A percentile compares a stretch with the other conserved stretches of the same genome.
phyloP scores from a whole-genome alignment of 92 coral and sea anemone species.

The Palythoa caribaeorum region DNA sequence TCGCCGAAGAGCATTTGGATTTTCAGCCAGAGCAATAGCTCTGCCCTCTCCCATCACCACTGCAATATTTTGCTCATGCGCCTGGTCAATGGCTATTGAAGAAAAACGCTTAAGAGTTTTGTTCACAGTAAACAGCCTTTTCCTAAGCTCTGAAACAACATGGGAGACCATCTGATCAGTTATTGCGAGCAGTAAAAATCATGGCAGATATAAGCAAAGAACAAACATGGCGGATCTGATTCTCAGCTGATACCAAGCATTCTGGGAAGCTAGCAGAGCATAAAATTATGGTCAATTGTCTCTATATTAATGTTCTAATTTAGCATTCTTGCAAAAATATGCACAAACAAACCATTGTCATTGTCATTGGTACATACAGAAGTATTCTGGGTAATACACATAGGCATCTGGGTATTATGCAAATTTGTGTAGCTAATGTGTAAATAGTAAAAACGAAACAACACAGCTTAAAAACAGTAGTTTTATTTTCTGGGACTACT shows the following conservation, averaged over 20 bases:
- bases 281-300: too few species aligned
- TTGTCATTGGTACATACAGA: too few species aligned
- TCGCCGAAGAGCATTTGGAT: slow-evolving; percentile 62
- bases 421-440: background rate
- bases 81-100: slow-evolving; percentile 73
- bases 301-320: too few species aligned
- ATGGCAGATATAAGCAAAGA: slow-evolving; percentile 45
- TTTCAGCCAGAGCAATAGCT: slow-evolving; percentile 68
- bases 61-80: slow-evolving; percentile 71
- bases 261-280: slow-evolving; percentile 23
- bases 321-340: too few species aligned
- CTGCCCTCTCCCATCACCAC: slow-evolving; percentile 74
- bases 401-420: background rate
- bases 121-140: slow-evolving; percentile 57
- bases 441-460: slow-evolving; percentile 32
- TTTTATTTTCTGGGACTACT: slow-evolving; percentile 35
- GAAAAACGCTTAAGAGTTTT: slow-evolving; percentile 63
- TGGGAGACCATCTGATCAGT: slow-evolving; percentile 56
- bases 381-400: background rate
- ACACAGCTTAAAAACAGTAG: slow-evolving; percentile 12
- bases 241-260: slow-evolving; percentile 15
- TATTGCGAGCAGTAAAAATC: slow-evolving; percentile 50
- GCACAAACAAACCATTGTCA: too few species aligned
- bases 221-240: slow-evolving; percentile 44
- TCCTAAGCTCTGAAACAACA: slow-evolving; percentile 48